Conservation (phyloP, 2,113 vertebrate genomes). For the Morone chrysops region DNA sequence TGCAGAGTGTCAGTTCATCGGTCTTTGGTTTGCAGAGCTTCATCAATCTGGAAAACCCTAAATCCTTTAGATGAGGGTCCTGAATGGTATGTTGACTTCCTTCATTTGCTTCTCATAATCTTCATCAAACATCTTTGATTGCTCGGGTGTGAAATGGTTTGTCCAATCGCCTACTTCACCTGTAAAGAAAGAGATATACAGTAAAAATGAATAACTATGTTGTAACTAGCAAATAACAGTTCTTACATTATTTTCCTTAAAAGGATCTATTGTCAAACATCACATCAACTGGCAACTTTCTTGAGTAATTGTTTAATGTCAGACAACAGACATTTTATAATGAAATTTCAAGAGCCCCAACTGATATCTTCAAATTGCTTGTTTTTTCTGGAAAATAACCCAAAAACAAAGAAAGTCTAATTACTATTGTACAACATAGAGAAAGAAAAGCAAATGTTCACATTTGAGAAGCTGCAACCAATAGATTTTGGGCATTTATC, state of each 20-base stretch:
- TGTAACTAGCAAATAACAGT: background rate
- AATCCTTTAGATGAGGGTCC: conserved; percentile 74
- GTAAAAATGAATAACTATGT: background rate
- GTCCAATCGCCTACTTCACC: conserved; percentile 91
- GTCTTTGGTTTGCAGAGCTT: conserved; percentile 40
- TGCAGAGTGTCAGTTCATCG: conserved; percentile 1
- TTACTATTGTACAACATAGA: background rate
- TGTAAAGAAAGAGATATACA: conserved; percentile 52
- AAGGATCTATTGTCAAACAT: background rate
- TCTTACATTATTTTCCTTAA: background rate
- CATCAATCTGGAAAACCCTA: background rate
- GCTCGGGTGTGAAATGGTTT: conserved; percentile 90
- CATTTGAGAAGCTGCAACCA: background rate
- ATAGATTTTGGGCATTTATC: background rate
- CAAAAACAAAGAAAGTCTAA: background rate
- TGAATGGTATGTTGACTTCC: conserved; percentile 83
- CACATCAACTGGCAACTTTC: background rate
- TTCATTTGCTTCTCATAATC: conserved; percentile 88
- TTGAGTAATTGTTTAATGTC: background rate
- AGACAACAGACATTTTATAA: background rate
- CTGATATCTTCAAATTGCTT: background rate
- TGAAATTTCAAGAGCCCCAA: background rate
- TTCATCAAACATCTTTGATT: conserved; percentile 87
- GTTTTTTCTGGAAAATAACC: background rate
- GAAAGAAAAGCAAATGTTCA: background rate